Base-by-base conservation (phyloP, 2,888 invertebrate genomes). In the Ligdia adustata region DNA sequence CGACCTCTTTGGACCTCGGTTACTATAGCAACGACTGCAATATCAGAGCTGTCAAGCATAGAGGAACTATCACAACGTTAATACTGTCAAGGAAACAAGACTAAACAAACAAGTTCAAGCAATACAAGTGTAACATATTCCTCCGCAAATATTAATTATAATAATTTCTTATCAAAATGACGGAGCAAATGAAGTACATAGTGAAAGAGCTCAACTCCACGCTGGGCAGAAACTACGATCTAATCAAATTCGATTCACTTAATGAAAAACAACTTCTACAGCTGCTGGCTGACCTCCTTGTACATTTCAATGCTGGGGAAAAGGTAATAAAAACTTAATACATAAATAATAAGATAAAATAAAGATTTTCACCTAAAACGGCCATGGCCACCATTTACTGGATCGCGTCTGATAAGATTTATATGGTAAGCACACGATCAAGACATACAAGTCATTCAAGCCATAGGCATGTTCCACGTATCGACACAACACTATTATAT, bases 241-340 rank as follows among this genome's bases (percentile, higher is more conserved):
- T 97, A 51, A 95, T 97, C 66, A 95, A 95, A 60, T 97, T 97
- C 79, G 97, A 97, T 84, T 93, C 95, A 3, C 82, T 97, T 48
- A 93, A 93, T 51, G 92, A 94, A 31, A 93, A 94, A 53, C 94
- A 95, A 67, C 85, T 97, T 46, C 79, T 97, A 11, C 97, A 96
- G 88, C 89, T 96, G 53, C 82, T 96, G 12, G 93, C 93, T 60
- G 95, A 96, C 87, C 91, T 96, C n/a, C 86, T 97, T 29, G 91
- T 92, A n/a, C 90, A 91, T 64, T 92, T 95, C 63, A 94, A 94
- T 70, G 92, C 93, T 35, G 92, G 92, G 62, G 92, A 93, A 61
- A 94, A 93, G 80, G 91, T 91, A 79, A 66, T 40, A 26, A 65
- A 40, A 26, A 9, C 33, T 29, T 7, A 22, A 24, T 27, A n/a